Conservation (phyloP, 2,888 invertebrate species). For the Drosophila maculinotata region DNA sequence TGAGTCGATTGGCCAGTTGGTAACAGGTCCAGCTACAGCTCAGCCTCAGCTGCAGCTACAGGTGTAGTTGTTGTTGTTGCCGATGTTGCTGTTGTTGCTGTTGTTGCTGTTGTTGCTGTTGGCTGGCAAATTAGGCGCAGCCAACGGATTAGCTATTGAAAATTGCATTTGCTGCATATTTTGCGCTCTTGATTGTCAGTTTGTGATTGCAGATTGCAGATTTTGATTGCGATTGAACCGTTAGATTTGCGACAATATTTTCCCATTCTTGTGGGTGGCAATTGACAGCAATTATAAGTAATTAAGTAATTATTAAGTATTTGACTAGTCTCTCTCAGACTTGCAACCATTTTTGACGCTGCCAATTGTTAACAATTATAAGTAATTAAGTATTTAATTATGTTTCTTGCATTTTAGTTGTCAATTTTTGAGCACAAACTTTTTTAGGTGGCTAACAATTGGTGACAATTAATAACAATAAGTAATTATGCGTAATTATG, state of each 20-base stretch:
- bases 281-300: constrained; percentile 3
- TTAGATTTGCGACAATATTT: constrained; percentile 9
- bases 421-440: too few relatives aligned
- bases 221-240: constrained; percentile 34
- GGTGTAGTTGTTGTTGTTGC: constrained; percentile 43
- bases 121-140: constrained; percentile 58
- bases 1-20: constrained; percentile 64
- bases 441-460: constrained; percentile 1
- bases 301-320: constrained; percentile 1
- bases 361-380: too few relatives aligned
- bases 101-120: constrained; percentile 16
- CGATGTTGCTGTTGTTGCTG: constrained; percentile 22
- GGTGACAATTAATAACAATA: background rate
- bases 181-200: constrained; percentile 54
- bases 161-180: constrained; percentile 57
- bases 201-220: constrained; percentile 44
- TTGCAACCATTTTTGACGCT: too few relatives aligned
- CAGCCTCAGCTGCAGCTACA: constrained; percentile 43
- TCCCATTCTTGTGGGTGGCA: constrained; percentile 21
- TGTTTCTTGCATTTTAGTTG: background rate
- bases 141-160: constrained; percentile 51
- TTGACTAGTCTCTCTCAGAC: too few relatives aligned
- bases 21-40: constrained; percentile 51
- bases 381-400: too few relatives aligned
- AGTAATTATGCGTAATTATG: constrained; percentile 16